Conservation (phyloP, 2,113 vertebrate genomes). For the Balaeniceps rex region DNA sequence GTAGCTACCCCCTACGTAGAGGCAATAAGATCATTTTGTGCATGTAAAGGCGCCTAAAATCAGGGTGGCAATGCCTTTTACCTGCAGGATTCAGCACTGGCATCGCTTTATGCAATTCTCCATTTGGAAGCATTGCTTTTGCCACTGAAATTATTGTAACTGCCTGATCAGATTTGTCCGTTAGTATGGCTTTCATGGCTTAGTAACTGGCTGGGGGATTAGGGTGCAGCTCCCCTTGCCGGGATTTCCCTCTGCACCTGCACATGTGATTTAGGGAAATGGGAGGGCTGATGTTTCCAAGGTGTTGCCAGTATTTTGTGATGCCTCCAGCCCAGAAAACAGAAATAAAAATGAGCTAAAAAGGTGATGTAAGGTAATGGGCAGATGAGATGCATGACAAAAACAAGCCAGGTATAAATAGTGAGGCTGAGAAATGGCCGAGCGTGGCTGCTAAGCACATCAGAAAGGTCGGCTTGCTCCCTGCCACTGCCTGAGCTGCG, state of each 20-base stretch:
- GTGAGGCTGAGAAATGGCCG: background rate
- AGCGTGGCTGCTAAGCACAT: background rate
- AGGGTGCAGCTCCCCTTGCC: background rate
- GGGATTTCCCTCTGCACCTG: background rate
- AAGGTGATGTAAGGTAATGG: background rate
- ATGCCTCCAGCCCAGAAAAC: background rate
- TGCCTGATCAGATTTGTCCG: background rate
- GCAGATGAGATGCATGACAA: background rate
- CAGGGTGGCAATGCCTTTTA: background rate
- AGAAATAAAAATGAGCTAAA: background rate
- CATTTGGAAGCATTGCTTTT: background rate
- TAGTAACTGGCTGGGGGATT: background rate
- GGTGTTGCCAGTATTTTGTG: background rate
- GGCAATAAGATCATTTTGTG: background rate
- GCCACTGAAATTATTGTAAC: background rate
- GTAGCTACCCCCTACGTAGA: background rate
- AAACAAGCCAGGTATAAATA: background rate
- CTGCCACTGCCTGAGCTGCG: background rate
- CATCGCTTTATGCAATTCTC: background rate
- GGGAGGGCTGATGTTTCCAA: background rate
- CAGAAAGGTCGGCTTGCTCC: background rate
- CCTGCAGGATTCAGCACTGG: background rate
- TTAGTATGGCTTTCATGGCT: background rate
- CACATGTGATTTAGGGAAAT: background rate
- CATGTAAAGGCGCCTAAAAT: background rate